These are phyloP conservation scores for Heloderma charlesbogerti DNA, from an alignment of 2,113 vertebrate species.

Conservation along the genomic window DNA sequence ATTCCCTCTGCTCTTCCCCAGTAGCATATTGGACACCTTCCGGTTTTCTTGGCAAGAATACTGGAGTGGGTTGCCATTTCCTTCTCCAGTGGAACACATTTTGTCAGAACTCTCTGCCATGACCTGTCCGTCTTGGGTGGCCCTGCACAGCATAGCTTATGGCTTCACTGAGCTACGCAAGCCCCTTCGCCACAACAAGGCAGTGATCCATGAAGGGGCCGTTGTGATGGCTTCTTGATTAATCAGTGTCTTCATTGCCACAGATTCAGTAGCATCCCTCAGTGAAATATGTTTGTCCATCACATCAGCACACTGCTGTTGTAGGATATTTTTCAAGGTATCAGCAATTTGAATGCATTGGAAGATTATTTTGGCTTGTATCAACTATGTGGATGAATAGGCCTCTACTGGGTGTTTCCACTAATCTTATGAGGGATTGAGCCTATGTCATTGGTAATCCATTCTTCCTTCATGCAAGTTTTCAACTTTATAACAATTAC, in stretches of 20 bases:
- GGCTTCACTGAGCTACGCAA: too few relatives aligned
- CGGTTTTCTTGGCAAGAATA: too few relatives aligned
- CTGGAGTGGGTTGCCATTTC: too few relatives aligned
- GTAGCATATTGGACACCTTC: too few relatives aligned
- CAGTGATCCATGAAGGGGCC: too few relatives aligned
- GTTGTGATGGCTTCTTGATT: too few relatives aligned
- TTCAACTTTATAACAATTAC: slow-evolving; percentile 14
- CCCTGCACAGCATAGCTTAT: too few relatives aligned
- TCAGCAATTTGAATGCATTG: neutral
- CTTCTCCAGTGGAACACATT: too few relatives aligned
- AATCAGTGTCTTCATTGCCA: neutral
- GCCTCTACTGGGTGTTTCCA: neutral
- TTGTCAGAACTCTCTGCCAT: too few relatives aligned
- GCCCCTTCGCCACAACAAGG: too few relatives aligned
- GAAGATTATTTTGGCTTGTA: neutral
- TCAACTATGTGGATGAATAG: neutral
- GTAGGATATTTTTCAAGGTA: neutral
- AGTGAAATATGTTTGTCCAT: neutral
- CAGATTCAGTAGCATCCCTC: neutral
- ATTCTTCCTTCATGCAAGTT: neutral
- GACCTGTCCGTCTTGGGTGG: too few relatives aligned
- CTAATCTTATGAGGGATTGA: neutral
- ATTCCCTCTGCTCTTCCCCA: too few relatives aligned
- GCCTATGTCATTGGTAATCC: neutral
- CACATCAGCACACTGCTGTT: neutral